Percentiles rank a stretch among this genome's conserved stretches.
Evolutionary conservation across 2,113 vertebrate species (phyloP).

Genomic region (Tetraodon nigroviridis): DNA sequence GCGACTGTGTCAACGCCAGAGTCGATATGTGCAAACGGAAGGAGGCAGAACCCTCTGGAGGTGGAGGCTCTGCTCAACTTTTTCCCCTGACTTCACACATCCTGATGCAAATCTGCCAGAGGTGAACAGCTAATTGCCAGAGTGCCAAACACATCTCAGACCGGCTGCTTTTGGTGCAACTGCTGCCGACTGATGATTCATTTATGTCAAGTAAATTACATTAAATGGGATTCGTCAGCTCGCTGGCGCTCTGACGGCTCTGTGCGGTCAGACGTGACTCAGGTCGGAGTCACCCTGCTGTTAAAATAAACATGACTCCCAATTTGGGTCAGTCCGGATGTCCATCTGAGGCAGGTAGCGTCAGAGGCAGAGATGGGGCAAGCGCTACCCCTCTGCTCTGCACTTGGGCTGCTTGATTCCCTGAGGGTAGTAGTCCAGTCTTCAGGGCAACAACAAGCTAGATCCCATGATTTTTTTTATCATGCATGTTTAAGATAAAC

Average conservation of each 20-base stretch:
- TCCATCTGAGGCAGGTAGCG: constrained; percentile 19
- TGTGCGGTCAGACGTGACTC: constrained; percentile 47
- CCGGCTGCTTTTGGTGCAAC: not conserved
- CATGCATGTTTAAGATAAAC: no score
- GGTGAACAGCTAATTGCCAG: not conserved
- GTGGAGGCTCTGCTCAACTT: no score
- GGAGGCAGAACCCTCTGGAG: no score
- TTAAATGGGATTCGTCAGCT: constrained; percentile 25
- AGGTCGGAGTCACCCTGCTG: constrained; percentile 35
- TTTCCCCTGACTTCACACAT: no score
- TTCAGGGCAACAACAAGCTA: not conserved
- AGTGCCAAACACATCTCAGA: not conserved
- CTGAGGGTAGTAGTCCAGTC: not conserved
- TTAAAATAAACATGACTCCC: constrained; percentile 45
- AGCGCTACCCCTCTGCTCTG: not conserved
- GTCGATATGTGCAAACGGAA: no score
- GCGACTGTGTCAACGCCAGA: no score
- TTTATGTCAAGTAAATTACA: constrained; percentile 21
- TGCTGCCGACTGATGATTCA: constrained; percentile 25
- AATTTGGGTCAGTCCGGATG: constrained; percentile 20
- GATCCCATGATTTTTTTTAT: no score
- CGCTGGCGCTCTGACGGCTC: constrained; percentile 39
- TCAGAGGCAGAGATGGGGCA: not conserved
- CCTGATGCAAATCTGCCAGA: no score
- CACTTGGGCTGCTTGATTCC: no score